Conservation (phyloP, 2,888 invertebrate genomes). For the Carpatolechia fugitivella region DNA sequence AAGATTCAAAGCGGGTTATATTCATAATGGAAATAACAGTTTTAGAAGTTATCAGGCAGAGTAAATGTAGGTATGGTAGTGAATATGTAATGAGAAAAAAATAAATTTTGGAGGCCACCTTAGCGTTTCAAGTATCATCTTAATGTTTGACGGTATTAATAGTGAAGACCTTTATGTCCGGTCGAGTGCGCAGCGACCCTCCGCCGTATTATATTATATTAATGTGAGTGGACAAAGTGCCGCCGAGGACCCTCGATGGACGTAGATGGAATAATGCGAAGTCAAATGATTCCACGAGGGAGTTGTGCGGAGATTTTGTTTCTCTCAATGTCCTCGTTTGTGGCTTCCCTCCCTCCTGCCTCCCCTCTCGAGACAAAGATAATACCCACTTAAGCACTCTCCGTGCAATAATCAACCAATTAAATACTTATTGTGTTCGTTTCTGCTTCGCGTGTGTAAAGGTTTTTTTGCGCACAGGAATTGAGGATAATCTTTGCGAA, state of each 20-base stretch:
- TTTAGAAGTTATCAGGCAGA: too few species aligned
- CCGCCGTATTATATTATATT: too few species aligned
- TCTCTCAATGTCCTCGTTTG: conserved; percentile 11
- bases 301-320: conserved; percentile 13
- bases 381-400: conserved; percentile 27
- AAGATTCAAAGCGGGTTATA: too few species aligned
- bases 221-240: too few species aligned
- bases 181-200: too few species aligned
- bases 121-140: too few species aligned
- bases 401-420: conserved; percentile 18
- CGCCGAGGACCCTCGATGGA: not conserved
- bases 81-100: too few species aligned
- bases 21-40: too few species aligned
- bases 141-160: too few species aligned
- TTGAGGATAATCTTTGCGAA: not conserved
- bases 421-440: conserved; percentile 16
- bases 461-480: not conserved
- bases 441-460: not conserved
- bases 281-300: conserved; percentile 13
- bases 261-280: conserved; percentile 6
- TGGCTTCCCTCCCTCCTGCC: not conserved
- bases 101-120: too few species aligned
- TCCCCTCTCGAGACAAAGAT: conserved; percentile 21
- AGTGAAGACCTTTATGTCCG: too few species aligned
- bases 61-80: too few species aligned